phyloP scores from a whole-genome alignment of 1,140 invertebrate genomes.

The Callitettix versicolor region DNA sequence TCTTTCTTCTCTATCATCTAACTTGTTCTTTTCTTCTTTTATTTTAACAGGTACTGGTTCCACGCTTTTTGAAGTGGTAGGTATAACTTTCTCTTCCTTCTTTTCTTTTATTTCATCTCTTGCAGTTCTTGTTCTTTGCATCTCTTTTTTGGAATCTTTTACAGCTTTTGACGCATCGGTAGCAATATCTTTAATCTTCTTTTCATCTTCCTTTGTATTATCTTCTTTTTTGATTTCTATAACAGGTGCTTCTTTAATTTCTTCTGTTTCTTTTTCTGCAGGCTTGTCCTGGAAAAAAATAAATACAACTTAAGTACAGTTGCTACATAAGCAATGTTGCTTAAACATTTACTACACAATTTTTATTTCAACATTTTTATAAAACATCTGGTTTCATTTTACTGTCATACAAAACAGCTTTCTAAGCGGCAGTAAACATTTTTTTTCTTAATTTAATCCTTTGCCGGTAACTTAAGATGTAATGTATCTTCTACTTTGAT shows the following conservation, averaged over 20 bases:
- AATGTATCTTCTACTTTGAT: too few species aligned
- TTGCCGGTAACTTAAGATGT: too few species aligned
- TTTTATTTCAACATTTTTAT: too few species aligned
- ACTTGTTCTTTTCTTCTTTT: slow-evolving; percentile 7
- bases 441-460: too few species aligned
- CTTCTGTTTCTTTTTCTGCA: slow-evolving; percentile 28
- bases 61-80: background rate
- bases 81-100: slow-evolving; percentile 2
- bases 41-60: background rate
- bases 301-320: background rate
- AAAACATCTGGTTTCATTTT: too few species aligned
- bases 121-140: background rate
- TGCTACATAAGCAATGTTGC: too few species aligned
- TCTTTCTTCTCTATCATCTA: slow-evolving; percentile 13
- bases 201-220: slow-evolving; percentile 10
- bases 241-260: slow-evolving; percentile 58
- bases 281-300: slow-evolving; percentile 20
- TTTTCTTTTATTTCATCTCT: slow-evolving; percentile 9
- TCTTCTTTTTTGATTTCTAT: slow-evolving; percentile 28
- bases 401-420: too few species aligned
- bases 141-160: slow-evolving; percentile 5
- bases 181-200: slow-evolving; percentile 1
- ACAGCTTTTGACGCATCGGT: background rate
- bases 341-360: too few species aligned
- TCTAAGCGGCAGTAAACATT: too few species aligned